Base-by-base conservation (phyloP, 2,113 vertebrate species). In the Himantopus leucocephalus region DNA sequence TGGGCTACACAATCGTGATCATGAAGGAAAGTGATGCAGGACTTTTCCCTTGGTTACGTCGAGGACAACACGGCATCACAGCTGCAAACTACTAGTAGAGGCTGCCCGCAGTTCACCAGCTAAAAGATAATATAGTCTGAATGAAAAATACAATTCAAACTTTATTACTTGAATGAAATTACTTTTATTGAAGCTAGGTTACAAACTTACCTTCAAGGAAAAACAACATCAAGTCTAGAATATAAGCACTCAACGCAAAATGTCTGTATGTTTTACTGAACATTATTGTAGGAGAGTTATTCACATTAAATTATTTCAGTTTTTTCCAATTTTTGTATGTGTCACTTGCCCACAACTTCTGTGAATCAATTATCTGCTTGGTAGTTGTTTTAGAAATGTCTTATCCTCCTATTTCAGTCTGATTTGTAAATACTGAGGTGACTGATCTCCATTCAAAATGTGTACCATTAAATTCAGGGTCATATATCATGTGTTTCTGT, bases 1-100 rank as follows among this genome's bases (percentile, higher is more conserved):
- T 0, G 4, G 10, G 0, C 23, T 63, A 47, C 26, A 35, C 13
- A 68, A 12, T 21, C 41, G 47, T 8, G 30, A 37, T 35, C 15
- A 21, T 32, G 23, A 87, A 55, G 23, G 9, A 37, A 70, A 68
- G 35, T 26, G 48, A 53, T 23, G 9, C 16, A 63, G 29, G 34
- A 63, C 13, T 62, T 78, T 37, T 35, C 18, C 55, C 5, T 64
- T 48, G 17, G 29, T 79, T 63, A 79, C 59, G 23, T 8, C 0
- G 1, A 90, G 62, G 74, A 23, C 5, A 52, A 41, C 6, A 34
- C 1, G 5, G n/a, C 3, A 1, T 47, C 23, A 84, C 39, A 59
- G 17, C 11, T 48, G 48, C 22, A 48, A 52, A 60, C 23, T 58
- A 15, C 27, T 22, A 55, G 23, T 22, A 78, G 23, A 83, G 23